These are phyloP conservation scores for Eumeta japonica DNA, from an alignment of 1,140 invertebrate genomes.

Conservation along the genomic window DNA sequence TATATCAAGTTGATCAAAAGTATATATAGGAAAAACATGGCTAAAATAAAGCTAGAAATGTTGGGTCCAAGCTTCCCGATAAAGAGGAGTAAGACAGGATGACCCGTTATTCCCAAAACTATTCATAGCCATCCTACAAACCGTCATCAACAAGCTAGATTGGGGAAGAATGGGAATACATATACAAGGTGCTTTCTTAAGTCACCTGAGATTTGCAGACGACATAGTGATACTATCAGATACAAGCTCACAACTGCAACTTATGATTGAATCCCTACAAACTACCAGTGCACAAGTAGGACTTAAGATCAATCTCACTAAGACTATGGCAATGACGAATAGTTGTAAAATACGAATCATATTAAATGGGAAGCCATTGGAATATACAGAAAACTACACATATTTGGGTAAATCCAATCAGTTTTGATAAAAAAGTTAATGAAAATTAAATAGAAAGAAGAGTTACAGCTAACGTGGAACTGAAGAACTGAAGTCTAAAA, in stretches of 20 bases:
- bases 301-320: not conserved
- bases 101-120: constrained; percentile 3
- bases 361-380: not conserved
- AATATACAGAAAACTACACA: not conserved
- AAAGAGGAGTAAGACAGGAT: constrained; percentile 3
- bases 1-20: constrained; percentile 1
- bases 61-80: not conserved
- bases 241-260: no score
- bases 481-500: no score
- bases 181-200: not conserved
- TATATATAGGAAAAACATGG: not conserved
- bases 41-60: not conserved
- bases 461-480: no score
- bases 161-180: constrained; percentile 1
- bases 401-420: constrained; percentile 3
- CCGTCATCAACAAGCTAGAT: constrained; percentile 1
- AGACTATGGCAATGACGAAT: not conserved
- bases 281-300: not conserved
- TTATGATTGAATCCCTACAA: not conserved
- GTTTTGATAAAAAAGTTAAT: no score
- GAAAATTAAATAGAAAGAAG: no score
- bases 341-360: not conserved
- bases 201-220: constrained; percentile 1
- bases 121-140: not conserved
- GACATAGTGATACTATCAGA: constrained; percentile 3